phyloP scores from a whole-genome alignment of 2,113 vertebrate species.

The Malurus melanocephalus region DNA sequence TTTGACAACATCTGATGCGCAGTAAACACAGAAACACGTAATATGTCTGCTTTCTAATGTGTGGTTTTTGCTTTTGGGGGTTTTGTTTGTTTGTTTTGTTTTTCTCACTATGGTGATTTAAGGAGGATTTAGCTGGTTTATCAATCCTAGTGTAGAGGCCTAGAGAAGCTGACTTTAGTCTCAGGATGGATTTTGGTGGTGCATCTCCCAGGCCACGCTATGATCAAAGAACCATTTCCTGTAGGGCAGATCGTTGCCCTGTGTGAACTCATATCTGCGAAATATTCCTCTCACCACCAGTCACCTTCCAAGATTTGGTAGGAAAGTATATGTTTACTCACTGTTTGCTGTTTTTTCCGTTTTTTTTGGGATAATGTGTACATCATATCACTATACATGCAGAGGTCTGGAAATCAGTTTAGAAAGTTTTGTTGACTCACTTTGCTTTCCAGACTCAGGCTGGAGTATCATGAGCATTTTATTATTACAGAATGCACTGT shows the following conservation, averaged over 20 bases:
- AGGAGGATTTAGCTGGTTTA: not conserved
- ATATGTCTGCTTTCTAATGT: not conserved
- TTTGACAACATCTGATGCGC: not conserved
- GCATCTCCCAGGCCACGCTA: fast-evolving
- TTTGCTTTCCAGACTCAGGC: not conserved
- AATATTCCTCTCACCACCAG: not conserved
- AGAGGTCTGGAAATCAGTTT: not conserved
- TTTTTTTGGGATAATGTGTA: fast-evolving
- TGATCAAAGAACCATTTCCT: not conserved
- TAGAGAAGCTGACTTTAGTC: not conserved
- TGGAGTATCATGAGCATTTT: not conserved
- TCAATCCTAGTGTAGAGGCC: not conserved
- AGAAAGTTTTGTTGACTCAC: not conserved
- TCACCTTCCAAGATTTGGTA: not conserved
- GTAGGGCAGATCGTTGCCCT: not conserved
- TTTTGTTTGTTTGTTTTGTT: not conserved
- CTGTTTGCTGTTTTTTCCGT: not conserved
- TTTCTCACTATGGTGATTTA: not conserved
- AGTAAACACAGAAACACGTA: not conserved
- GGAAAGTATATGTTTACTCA: not conserved
- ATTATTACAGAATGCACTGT: not conserved
- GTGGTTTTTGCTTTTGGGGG: not conserved
- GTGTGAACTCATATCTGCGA: not conserved
- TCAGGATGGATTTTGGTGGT: not conserved
- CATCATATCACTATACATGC: not conserved